Evolutionary conservation across 1,140 invertebrate genomes (phyloP), one percentile per base, ranked within the genome.

Genomic region (Macrobrachium rosenbergii): DNA sequence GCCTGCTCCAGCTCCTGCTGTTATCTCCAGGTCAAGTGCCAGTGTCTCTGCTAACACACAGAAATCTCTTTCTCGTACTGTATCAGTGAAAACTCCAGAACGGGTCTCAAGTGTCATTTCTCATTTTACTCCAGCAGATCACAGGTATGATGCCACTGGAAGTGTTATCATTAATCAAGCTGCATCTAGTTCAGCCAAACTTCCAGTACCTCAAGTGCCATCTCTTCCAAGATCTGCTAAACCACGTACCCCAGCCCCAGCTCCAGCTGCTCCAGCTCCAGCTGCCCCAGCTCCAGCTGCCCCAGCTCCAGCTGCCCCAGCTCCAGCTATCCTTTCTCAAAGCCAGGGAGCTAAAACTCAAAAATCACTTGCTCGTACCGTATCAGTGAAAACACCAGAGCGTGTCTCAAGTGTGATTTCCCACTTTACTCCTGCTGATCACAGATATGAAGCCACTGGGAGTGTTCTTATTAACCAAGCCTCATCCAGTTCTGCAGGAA

Each of bases 371-470:
- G 43, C 78, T 23, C 82, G 77, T 11, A 79, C 63, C 11, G 67
- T 88, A 3, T 63, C 45, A 28, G 81, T 87, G 16, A 81, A 81
- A 45, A 76, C 52, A 63, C 67, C 60, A 43, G 84, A 79, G 21
- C 43, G 79, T 63, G 72, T 52, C 37, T 73, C 79, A 23, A 12
- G 67, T 60, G 76, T 73, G 11, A 88, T 88, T 16, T 81, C 60
- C 45, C 88, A 89, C 37, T 85, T 82, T n/a, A 81, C 73, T 21
- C 82, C 82, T 8, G 88, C 88, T 17, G 77, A 78, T 23, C 88
- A 85, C 60, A 72, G 60, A 16, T 85, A 85, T 28, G 82, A 83
- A 28, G 88, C 83, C 0, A 76, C 67, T 17, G 83, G 78, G 17
- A 52, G 69, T 58, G 88, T 85, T 19, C 45, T 80, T n/a, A 85